phyloP scores from a whole-genome alignment of 1,140 invertebrate species.

The Diachasmimorpha longicaudata region DNA sequence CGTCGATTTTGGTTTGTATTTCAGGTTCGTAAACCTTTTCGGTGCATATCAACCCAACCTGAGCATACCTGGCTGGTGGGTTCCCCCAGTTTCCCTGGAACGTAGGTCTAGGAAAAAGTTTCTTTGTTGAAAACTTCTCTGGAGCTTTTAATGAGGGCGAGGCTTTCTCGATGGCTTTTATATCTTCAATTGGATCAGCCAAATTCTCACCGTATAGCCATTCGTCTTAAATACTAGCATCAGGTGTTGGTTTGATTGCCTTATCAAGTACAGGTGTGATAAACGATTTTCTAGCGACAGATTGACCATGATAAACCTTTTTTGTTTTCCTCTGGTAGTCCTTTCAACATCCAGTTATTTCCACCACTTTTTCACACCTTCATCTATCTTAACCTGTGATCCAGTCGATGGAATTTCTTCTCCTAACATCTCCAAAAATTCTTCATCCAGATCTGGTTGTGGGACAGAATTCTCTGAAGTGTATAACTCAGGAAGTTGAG shows the following conservation, averaged over 20 bases:
- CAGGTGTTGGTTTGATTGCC: conserved; percentile 13
- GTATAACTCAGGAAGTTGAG: too few relatives aligned
- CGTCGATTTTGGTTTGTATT: background rate
- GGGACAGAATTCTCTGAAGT: too few relatives aligned
- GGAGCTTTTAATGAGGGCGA: background rate
- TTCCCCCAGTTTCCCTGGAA: conserved; percentile 9
- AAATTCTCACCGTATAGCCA: conserved; percentile 27
- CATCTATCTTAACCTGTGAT: background rate
- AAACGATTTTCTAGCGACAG: conserved; percentile 19
- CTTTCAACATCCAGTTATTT: conserved; percentile 28
- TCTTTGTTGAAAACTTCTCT: background rate
- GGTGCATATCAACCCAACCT: conserved; percentile 8
- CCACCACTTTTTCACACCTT: conserved; percentile 9
- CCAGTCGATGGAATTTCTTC: background rate
- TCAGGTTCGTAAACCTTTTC: background rate
- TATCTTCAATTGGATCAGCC: conserved; percentile 14
- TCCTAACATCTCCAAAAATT: too few relatives aligned
- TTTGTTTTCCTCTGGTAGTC: conserved; percentile 23
- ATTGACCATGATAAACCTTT: conserved; percentile 16
- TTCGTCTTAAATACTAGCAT: conserved; percentile 9
- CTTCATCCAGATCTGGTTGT: too few relatives aligned
- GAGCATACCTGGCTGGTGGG: conserved; percentile 9
- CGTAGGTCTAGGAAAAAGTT: background rate
- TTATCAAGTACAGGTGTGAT: conserved; percentile 24
- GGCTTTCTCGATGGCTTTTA: conserved; percentile 17